phyloP scores from a whole-genome alignment of 2,888 invertebrate genomes.

The Himalopsyche tibetana region DNA sequence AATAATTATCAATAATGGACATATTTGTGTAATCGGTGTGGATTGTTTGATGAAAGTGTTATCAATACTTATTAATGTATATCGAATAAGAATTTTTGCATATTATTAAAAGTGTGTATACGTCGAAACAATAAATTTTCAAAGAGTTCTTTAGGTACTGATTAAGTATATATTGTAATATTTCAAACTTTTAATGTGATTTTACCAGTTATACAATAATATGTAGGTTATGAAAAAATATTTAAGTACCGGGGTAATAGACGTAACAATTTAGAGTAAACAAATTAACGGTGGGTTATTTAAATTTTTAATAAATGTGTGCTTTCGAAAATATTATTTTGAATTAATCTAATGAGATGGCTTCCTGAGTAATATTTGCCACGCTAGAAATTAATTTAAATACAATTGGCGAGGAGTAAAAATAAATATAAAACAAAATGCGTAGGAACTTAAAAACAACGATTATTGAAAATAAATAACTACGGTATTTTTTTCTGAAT shows the following conservation, averaged over 20 bases:
- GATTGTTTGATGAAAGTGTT: constrained; percentile 44
- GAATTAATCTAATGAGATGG: neutral
- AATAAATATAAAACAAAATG: no score
- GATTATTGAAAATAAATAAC: no score
- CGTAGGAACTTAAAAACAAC: no score
- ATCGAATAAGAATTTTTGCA: constrained; percentile 40
- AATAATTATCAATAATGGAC: neutral
- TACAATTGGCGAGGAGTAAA: neutral
- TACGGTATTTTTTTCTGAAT: no score
- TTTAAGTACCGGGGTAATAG: constrained; percentile 64
- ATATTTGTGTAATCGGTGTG: constrained; percentile 36
- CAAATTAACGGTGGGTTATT: constrained; percentile 22
- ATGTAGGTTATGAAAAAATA: constrained; percentile 54
- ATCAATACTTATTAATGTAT: constrained; percentile 41
- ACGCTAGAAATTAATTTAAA: neutral
- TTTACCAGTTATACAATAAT: constrained; percentile 60
- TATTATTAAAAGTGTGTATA: constrained; percentile 58
- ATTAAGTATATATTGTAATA: constrained; percentile 50
- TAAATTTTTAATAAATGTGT: constrained; percentile 24
- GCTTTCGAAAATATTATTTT: constrained; percentile 22
- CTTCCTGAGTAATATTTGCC: constrained; percentile 30
- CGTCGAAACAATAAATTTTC: constrained; percentile 61
- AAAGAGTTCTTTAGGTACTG: constrained; percentile 47
- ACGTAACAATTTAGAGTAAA: constrained; percentile 46
- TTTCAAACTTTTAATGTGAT: constrained; percentile 64